These are phyloP conservation scores for Camponotus floridanus DNA, from an alignment of 1,140 invertebrate genomes.

Conservation along the genomic window DNA sequence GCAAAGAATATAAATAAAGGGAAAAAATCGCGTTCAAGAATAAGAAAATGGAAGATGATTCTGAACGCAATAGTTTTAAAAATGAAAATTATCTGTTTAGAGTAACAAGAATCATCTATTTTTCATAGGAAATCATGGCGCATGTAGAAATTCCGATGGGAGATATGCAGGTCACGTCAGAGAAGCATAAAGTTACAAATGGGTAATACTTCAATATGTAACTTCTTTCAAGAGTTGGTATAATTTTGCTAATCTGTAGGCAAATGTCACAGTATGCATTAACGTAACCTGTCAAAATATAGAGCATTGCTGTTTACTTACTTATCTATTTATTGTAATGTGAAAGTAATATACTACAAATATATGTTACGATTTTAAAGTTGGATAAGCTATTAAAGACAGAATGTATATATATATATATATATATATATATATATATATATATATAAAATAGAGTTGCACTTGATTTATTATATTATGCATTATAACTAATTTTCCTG, in stretches of 20 bases:
- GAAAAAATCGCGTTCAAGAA: background rate
- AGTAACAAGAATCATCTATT: background rate
- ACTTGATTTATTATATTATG: background rate
- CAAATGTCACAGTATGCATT: background rate
- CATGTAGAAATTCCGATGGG: slow-evolving; percentile 77
- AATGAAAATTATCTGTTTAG: background rate
- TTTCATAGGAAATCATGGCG: slow-evolving; percentile 67
- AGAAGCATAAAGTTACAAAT: slow-evolving; percentile 69
- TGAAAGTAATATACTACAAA: background rate
- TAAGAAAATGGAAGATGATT: background rate
- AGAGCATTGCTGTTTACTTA: background rate
- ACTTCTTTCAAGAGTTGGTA: background rate
- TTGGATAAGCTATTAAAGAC: background rate
- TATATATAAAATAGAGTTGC: background rate
- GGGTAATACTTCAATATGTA: slow-evolving; percentile 71
- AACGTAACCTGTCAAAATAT: background rate
- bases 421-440: background rate
- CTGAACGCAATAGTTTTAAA: background rate
- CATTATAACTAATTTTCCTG: background rate
- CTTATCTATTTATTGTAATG: background rate
- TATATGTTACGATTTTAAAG: background rate
- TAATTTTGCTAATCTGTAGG: slow-evolving; percentile 13
- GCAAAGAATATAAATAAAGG: background rate
- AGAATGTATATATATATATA: background rate
- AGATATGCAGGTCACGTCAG: slow-evolving; percentile 68